phyloP scores from a whole-genome alignment of 1,140 invertebrate species.

The Ceratosolen solmsi region DNA sequence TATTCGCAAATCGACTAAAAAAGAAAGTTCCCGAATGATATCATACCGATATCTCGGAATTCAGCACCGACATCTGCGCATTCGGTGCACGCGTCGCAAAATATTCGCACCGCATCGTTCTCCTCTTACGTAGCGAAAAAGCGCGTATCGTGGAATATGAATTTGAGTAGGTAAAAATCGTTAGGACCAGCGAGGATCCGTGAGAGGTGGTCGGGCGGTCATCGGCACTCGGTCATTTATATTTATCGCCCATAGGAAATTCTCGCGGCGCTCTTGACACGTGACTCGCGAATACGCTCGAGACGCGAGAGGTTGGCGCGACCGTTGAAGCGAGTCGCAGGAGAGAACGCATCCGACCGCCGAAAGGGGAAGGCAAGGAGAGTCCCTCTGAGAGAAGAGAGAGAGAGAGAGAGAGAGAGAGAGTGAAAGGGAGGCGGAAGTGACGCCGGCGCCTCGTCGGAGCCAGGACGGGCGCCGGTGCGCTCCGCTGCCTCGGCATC shows the following conservation, averaged over 20 bases:
- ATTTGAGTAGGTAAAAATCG: not conserved
- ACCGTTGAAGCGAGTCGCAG: constrained; percentile 50
- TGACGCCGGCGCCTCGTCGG: constrained; percentile 73
- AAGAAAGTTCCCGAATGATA: no score
- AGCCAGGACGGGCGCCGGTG: constrained; percentile 72
- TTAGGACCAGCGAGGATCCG: not conserved
- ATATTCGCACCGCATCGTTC: not conserved
- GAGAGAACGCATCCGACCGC: constrained; percentile 38
- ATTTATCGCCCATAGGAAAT: constrained; percentile 45
- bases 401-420: constrained; percentile 18
- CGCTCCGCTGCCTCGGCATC: constrained; percentile 68
- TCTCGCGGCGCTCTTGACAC: constrained; percentile 26
- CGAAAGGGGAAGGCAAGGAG: constrained; percentile 27
- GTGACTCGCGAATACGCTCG: constrained; percentile 23
- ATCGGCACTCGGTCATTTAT: constrained; percentile 38
- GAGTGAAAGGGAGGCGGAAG: constrained; percentile 64
- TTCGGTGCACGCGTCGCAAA: not conserved
- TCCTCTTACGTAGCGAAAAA: not conserved
- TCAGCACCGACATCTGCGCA: no score
- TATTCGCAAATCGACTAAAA: no score
- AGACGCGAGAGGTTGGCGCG: constrained; percentile 28
- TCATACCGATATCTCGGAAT: no score
- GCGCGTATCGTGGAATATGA: not conserved
- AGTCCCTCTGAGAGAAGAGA: constrained; percentile 46
- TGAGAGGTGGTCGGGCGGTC: constrained; percentile 1